Evolutionary conservation across 2,797 vertebrate genomes (phyloP).

Genomic region (Scolopax bukidnonensis): DNA sequence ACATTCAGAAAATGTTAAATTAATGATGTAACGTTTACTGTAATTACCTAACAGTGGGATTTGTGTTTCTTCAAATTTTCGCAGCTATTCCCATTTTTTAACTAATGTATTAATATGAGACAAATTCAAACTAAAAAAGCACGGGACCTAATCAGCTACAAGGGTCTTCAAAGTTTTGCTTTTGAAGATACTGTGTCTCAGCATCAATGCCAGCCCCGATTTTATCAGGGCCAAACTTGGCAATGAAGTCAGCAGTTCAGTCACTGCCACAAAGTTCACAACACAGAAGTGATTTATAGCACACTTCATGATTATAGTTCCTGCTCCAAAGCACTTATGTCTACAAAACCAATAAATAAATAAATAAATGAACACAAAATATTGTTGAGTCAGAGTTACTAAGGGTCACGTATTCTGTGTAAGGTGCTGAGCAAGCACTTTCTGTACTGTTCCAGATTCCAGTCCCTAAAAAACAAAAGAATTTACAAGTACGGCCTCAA

Average conservation of each 20-base stretch:
- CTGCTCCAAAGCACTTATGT: neutral
- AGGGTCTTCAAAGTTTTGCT: neutral
- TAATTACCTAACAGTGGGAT: neutral
- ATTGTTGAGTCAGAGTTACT: neutral
- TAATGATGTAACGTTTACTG: neutral
- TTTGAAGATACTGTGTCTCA: neutral
- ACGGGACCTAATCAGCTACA: neutral
- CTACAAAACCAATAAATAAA: neutral
- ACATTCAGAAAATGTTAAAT: neutral
- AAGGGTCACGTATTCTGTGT: neutral
- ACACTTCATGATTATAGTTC: neutral
- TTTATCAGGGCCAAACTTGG: neutral
- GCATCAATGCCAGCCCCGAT: neutral
- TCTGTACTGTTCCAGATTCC: neutral
- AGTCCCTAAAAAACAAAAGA: neutral
- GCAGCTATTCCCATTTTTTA: neutral
- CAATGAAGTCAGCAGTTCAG: neutral
- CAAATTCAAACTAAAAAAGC: neutral
- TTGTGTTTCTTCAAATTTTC: neutral
- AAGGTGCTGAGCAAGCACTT: slow-evolving; percentile 8
- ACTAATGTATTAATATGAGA: neutral
- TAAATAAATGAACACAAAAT: neutral
- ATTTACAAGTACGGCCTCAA: neutral
- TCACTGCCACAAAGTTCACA: neutral
- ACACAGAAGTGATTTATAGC: neutral